phyloP scores from a whole-genome alignment of 92 coral and sea anemone genomes.

The Palythoa heliodiscus region DNA sequence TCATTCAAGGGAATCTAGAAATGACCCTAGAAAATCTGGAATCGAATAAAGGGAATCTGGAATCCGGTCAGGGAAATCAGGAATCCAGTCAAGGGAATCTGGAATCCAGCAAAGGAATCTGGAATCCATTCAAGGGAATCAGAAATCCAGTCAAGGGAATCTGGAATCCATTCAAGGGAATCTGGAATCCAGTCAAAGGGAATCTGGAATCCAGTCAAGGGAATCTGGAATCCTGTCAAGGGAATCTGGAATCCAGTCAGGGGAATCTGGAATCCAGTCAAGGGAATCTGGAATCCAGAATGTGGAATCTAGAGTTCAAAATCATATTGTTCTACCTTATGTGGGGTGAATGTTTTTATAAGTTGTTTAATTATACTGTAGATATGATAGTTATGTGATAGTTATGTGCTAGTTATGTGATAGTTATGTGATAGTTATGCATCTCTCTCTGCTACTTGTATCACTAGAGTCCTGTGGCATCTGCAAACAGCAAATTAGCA shows the following conservation, averaged over 20 bases:
- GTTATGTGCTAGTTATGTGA: neutral
- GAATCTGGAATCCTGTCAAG: neutral
- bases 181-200: no score
- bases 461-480: slow-evolving; percentile 79
- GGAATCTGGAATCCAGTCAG: neutral
- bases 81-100: neutral
- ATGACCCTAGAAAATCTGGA: no score
- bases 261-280: neutral
- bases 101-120: neutral
- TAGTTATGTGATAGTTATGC: neutral
- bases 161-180: no score
- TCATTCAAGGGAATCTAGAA: neutral
- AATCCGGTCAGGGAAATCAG: neutral
- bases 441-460: neutral
- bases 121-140: no score
- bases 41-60: no score
- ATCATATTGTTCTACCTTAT: no score
- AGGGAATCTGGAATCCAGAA: neutral
- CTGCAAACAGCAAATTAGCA: slow-evolving; percentile 92
- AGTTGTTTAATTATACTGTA: no score
- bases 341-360: no score
- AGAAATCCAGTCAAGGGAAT: no score
- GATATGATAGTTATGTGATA: neutral
- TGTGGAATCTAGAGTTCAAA: neutral
- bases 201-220: neutral